Evolutionary conservation across 2,888 invertebrate species (phyloP), one percentile per base, ranked within the genome.

Genomic region (Pyrocoelia pectoralis): DNA sequence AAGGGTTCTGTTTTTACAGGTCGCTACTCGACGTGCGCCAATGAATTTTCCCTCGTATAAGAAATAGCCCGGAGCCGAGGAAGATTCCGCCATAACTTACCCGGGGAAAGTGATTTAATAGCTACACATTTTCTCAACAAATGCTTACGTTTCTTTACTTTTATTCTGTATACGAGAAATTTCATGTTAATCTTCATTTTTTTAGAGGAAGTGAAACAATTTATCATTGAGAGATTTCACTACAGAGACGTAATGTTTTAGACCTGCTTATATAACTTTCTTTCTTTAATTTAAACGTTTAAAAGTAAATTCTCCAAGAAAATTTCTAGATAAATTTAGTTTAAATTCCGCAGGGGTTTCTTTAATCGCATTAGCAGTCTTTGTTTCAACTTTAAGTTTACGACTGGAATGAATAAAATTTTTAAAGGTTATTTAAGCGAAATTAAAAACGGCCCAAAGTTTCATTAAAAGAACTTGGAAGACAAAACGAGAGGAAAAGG

Each of bases 31-130:
- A 60, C 64, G 56, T 64, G 64, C 59, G 52, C 64, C 64, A 64
- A 64, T 64, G 64, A 64, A 64, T 64, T 64, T 64, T 59, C 59
- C 61, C 43, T 49, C 12, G 50, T 57, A 57, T 60, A 65, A 65
- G 52, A 61, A 65, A 65, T 65, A 48, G 61, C 56, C 61, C 15
- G 15, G 50, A 61, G 65, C 56, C 54, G 57, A 54, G 65, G 61
- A 61, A 65, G 61, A 65, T 65, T 61, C 57, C 53, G 61, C 65
- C 48, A 65, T 65, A 65, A 65, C 61, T 65, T 65, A 65, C 65
- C 52, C 56, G 56, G 67, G 58, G 68, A 70, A 71, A 70, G 69
- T 71, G 71, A 70, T 71, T 71, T 71, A 69, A 71, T 68, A 66
- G 69, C 67, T 62, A 65, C 63, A 69, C 70, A 67, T 68, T 69